These are phyloP conservation scores for Morelia viridis DNA, from an alignment of 2,797 vertebrate genomes.

Conservation along the genomic window DNA sequence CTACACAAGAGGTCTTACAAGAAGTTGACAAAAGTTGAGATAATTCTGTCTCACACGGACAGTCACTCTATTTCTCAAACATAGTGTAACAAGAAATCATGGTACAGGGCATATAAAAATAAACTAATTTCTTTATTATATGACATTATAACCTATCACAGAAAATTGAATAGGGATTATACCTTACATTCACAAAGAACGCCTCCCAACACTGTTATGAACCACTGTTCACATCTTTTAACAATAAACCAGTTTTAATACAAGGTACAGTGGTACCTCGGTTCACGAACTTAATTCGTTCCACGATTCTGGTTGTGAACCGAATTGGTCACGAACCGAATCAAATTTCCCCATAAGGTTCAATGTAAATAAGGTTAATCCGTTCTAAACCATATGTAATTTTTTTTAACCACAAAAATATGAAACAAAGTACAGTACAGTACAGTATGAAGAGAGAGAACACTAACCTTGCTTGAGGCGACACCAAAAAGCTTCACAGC, in stretches of 20 bases:
- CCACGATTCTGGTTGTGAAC: too few species aligned
- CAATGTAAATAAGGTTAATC: too few species aligned
- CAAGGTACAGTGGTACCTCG: neutral
- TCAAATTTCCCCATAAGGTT: too few species aligned
- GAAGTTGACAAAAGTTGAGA: neutral
- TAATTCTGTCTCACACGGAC: neutral
- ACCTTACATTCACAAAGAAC: neutral
- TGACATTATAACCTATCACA: neutral
- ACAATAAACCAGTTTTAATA: neutral
- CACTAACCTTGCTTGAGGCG: too few species aligned
- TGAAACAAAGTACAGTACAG: too few species aligned
- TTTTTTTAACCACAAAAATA: too few species aligned
- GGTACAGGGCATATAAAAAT: neutral
- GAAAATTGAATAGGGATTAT: neutral
- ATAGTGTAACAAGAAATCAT: neutral
- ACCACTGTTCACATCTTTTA: neutral
- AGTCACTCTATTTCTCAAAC: neutral
- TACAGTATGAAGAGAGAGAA: too few species aligned
- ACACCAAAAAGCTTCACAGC: too few species aligned
- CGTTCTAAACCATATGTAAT: too few species aligned
- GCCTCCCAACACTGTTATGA: neutral
- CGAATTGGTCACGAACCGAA: too few species aligned
- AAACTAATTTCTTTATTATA: neutral
- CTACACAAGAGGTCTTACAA: neutral
- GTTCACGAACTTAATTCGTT: too few species aligned